These are phyloP conservation scores for Alouatta palliata DNA, from an alignment of 2,113 vertebrate species.

Conservation along the genomic window DNA sequence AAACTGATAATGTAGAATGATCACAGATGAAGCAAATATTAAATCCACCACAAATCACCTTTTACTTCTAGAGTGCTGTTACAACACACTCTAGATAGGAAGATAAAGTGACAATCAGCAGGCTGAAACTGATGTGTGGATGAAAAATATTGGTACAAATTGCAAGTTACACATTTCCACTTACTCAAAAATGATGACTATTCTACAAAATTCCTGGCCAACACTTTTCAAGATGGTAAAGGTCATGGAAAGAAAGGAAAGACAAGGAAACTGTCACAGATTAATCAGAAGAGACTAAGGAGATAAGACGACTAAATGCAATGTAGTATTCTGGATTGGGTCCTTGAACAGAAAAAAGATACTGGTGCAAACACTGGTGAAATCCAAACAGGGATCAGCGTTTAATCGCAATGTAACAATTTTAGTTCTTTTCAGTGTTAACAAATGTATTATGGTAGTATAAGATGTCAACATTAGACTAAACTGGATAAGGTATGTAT, in stretches of 20 bases:
- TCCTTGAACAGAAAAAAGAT: background rate
- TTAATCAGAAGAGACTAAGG: slow-evolving; percentile 24
- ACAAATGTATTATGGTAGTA: background rate
- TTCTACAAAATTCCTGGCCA: background rate
- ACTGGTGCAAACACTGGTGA: background rate
- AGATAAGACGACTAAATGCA: background rate
- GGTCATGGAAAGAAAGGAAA: slow-evolving; percentile 36
- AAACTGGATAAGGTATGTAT: background rate
- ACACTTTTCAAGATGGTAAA: background rate
- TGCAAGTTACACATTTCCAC: background rate
- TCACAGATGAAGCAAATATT: slow-evolving; percentile 65
- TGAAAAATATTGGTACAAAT: slow-evolving; percentile 74
- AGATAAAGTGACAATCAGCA: slow-evolving; percentile 54
- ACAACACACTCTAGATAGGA: slow-evolving; percentile 44
- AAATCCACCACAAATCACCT: slow-evolving; percentile 70
- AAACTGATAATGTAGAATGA: slow-evolving; percentile 57
- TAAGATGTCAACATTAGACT: background rate
- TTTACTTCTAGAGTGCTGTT: slow-evolving; percentile 70
- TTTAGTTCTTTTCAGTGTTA: background rate
- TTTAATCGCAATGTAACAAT: background rate
- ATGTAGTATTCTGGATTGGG: background rate
- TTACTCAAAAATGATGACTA: background rate
- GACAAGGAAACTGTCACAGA: background rate
- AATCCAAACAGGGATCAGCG: background rate
- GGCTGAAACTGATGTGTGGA: slow-evolving; percentile 64